Evolutionary conservation across 30 jellyfish, hydroid and myxozoan species (phyloP), one percentile per base, ranked within the genome.

Genomic region (Clytia hemisphaerica): DNA sequence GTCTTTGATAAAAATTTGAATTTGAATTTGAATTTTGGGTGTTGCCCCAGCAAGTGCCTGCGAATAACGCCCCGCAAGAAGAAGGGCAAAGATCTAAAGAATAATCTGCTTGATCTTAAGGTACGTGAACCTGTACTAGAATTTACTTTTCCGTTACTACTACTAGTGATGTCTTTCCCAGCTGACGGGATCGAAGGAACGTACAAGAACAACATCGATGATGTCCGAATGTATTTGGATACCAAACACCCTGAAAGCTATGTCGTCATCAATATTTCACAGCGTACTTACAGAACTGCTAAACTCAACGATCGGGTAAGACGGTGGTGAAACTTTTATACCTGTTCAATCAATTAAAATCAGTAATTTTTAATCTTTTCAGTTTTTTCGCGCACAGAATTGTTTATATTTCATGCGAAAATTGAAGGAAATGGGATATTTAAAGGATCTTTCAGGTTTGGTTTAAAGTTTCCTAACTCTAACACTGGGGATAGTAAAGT

Each of bases 121-220:
- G 66, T 60, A 25, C 10, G 30, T 60, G 14, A n/a, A 9, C 16
- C 75, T 29, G 72, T 68, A 31, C 2, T 36, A 62, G 2, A 3
- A 2, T 29, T 27, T 18, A 5, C 18, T 16, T 4, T 18, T 4
- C 24, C 47, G 4, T 54, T 62, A 25, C n/a, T n/a, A n/a, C 29
- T 50, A 78, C 44, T 69, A 87, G 96, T 67, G 55, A 87, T 87
- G 96, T 87, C 96, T 4, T 79, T 76, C 54, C 96, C 96, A 6
- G 96, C 94, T 29, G 96, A 87, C 40, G 96, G 96, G 47, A 79
- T 87, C 33, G 96, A 87, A 72, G 74, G 83, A n/a, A 65, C 91
- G n/a, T 87, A 79, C 77, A 87, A 87, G 61, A 87, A 87, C 55
- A 79, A 92, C 50, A 79, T 87, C 21, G 96, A 87, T 73, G 96